These are phyloP conservation scores for Timema cristinae DNA, from an alignment of 2,888 invertebrate genomes.

Conservation along the genomic window DNA sequence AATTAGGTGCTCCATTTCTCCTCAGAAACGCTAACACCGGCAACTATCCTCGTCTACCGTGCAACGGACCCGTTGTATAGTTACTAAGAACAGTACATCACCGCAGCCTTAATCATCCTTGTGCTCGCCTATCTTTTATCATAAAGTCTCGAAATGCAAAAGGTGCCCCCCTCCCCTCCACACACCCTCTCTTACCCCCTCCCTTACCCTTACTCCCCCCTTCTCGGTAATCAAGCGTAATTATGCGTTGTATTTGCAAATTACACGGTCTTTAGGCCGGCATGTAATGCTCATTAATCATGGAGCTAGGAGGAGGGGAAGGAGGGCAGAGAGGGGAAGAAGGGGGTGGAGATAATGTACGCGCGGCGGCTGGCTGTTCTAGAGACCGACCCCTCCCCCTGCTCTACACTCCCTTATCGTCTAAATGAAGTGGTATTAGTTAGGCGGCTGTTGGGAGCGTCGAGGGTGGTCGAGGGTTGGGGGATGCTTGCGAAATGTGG, in stretches of 20 bases:
- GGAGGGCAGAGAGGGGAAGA: conserved; percentile 3
- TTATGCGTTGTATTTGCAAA: conserved; percentile 71
- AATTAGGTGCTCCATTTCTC: too few relatives aligned
- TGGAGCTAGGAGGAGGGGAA: conserved; percentile 22
- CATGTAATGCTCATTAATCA: conserved; percentile 34
- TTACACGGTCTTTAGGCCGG: conserved; percentile 66
- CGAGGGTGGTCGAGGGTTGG: conserved; percentile 13
- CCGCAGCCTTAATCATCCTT: conserved; percentile 31
- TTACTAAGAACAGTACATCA: conserved; percentile 31
- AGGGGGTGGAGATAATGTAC: conserved; percentile 15
- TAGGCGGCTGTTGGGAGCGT: conserved; percentile 21
- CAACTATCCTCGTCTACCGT: too few relatives aligned
- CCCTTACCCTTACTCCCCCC: conserved; percentile 13
- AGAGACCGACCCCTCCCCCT: conserved; percentile 17
- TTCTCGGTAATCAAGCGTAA: conserved; percentile 37
- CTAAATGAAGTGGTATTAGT: conserved; percentile 35
- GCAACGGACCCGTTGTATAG: background rate
- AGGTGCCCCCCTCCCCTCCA: conserved; percentile 12
- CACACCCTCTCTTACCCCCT: background rate
- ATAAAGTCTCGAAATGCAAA: conserved; percentile 18
- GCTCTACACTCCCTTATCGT: conserved; percentile 32
- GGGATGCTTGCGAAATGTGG: conserved; percentile 29
- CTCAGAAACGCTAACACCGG: too few relatives aligned
- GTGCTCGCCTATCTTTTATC: conserved; percentile 24
- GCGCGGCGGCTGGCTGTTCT: conserved; percentile 22